A percentile compares a stretch with the other conserved stretches of the same genome.
phyloP scores from a whole-genome alignment of 2,797 vertebrate genomes.

The Onychomys leucogaster region DNA sequence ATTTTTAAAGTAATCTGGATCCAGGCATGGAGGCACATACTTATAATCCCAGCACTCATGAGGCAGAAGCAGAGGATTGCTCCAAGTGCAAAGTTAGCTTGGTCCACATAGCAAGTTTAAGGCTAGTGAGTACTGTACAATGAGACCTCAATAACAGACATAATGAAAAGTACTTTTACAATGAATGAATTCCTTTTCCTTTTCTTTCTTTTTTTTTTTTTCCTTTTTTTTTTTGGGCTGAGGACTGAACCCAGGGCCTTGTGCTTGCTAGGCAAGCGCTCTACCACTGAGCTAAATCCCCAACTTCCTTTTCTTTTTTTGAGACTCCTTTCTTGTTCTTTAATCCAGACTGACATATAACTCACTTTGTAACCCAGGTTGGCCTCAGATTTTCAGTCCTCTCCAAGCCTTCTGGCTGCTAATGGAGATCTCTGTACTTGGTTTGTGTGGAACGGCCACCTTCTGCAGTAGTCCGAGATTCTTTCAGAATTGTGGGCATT shows the following conservation, averaged over 20 bases:
- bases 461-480: background rate
- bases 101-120: background rate
- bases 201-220: background rate
- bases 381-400: background rate
- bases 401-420: background rate
- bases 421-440: background rate
- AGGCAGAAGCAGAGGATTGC: background rate
- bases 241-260: too few species aligned
- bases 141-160: background rate
- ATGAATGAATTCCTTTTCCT: too few species aligned
- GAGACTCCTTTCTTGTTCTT: background rate
- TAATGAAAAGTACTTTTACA: background rate
- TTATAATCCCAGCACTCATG: background rate
- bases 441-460: constrained; percentile 36
- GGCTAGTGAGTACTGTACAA: background rate
- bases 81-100: background rate
- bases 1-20: background rate
- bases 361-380: background rate
- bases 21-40: background rate
- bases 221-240: too few species aligned
- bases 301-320: background rate
- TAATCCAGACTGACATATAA: background rate
- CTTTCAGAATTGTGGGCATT: constrained; percentile 1
- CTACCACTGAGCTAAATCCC: too few species aligned
- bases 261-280: too few species aligned